A percentile compares a stretch with the other conserved stretches of the same genome.
phyloP scores from a whole-genome alignment of 2,113 vertebrate genomes.

The Eonycteris spelaea region DNA sequence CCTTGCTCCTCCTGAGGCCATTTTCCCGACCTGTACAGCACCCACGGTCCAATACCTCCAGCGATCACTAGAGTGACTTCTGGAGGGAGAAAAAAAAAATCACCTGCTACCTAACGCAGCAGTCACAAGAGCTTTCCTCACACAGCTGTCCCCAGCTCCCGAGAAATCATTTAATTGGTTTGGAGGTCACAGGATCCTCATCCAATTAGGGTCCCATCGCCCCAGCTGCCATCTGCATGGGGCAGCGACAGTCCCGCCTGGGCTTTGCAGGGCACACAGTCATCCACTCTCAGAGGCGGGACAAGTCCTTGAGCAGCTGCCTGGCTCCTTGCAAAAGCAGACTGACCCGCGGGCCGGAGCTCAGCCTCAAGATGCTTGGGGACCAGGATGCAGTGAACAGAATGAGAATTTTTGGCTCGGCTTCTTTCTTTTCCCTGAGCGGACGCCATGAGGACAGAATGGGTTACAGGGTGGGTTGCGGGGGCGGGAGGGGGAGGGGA shows the following conservation, averaged over 20 bases:
- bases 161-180: conserved; percentile 63
- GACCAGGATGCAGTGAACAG: not conserved
- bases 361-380: not conserved
- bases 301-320: fast-evolving
- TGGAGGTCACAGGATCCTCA: conserved; percentile 48
- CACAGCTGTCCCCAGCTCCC: conserved; percentile 57
- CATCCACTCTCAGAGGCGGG: not conserved
- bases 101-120: conserved; percentile 32
- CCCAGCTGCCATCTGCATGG: not conserved
- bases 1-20: conserved; percentile 66
- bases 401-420: not conserved
- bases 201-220: conserved; percentile 39
- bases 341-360: fast-evolving
- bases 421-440: no score
- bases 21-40: conserved; percentile 62
- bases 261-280: not conserved
- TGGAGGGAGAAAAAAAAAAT: not conserved
- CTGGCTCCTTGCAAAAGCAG: not conserved
- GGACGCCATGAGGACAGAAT: not conserved
- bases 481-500: no score
- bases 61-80: not conserved
- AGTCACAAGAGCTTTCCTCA: not conserved
- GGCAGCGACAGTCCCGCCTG: not conserved
- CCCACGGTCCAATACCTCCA: conserved; percentile 51
- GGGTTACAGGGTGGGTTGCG: not conserved